Conservation (phyloP, 2,888 invertebrate genomes). For the Copidosoma aretas region DNA sequence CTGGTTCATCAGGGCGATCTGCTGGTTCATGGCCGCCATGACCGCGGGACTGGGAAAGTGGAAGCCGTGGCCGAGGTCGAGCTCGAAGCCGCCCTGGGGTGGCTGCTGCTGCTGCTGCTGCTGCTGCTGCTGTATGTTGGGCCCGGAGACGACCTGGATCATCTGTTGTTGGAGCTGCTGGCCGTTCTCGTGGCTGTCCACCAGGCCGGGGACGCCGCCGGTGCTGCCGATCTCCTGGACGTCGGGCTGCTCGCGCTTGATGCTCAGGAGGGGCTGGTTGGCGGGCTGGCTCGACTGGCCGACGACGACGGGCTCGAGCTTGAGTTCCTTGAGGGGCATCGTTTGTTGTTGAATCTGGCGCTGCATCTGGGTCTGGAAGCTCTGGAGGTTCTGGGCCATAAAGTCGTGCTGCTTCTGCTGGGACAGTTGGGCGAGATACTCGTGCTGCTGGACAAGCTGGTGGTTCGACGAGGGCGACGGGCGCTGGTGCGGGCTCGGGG, state of each 20-base stretch:
- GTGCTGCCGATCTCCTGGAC: conserved; percentile 36
- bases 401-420: conserved; percentile 13
- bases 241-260: conserved; percentile 52
- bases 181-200: conserved; percentile 52
- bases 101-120: conserved; percentile 50
- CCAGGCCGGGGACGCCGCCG: conserved; percentile 37
- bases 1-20: conserved; percentile 64
- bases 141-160: conserved; percentile 30
- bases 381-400: conserved; percentile 54
- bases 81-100: conserved; percentile 53
- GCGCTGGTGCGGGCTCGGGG: conserved; percentile 34
- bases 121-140: conserved; percentile 13
- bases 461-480: conserved; percentile 28
- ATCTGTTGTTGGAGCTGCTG: conserved; percentile 36
- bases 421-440: conserved; percentile 34
- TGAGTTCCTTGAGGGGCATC: conserved; percentile 52
- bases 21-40: conserved; percentile 64
- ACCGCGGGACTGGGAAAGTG: conserved; percentile 62
- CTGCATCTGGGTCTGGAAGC: conserved; percentile 56
- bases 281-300: conserved; percentile 46
- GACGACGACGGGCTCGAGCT: conserved; percentile 50
- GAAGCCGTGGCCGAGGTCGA: conserved; percentile 58
- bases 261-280: conserved; percentile 42
- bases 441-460: conserved; percentile 16
- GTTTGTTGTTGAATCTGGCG: conserved; percentile 49